Conservation (phyloP, 35 echinoderm and acorn worm genomes). For the Acanthaster planci region DNA sequence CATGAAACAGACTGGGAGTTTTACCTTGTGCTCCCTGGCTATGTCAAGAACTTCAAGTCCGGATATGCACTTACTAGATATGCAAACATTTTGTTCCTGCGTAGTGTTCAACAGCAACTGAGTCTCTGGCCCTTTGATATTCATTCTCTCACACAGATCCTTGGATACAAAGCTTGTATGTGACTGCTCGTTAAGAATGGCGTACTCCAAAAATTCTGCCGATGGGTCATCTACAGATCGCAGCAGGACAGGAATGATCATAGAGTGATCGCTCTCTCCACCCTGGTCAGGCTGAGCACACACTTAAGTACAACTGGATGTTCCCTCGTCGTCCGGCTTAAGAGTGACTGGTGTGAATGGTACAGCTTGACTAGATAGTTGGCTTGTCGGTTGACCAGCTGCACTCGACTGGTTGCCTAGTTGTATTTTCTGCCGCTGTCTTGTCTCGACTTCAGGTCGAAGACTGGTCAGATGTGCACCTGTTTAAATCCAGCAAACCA, state of each 20-base stretch:
- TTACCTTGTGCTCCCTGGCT: not conserved
- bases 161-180: slow-evolving; percentile 39
- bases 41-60: slow-evolving; percentile 43
- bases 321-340: slow-evolving; percentile 18
- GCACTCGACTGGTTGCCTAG: not conserved
- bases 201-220: slow-evolving; percentile 34
- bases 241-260: slow-evolving; percentile 49
- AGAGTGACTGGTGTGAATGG: too few species aligned
- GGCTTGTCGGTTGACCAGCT: not conserved
- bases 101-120: slow-evolving; percentile 30
- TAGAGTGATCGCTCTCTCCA: slow-evolving; percentile 37
- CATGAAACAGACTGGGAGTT: slow-evolving; percentile 18
- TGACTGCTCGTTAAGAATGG: slow-evolving; percentile 37
- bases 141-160: not conserved
- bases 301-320: slow-evolving; percentile 17
- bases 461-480: slow-evolving; percentile 28
- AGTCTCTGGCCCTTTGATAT: slow-evolving; percentile 34
- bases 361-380: too few species aligned
- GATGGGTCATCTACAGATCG: not conserved
- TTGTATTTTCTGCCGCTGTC: too few species aligned
- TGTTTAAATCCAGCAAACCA: not conserved
- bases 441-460: too few species aligned
- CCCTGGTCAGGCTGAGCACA: not conserved
- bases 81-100: too few species aligned
- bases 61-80: not conserved